phyloP scores from a whole-genome alignment of 2,797 vertebrate species.

The Decapterus maruadsi region DNA sequence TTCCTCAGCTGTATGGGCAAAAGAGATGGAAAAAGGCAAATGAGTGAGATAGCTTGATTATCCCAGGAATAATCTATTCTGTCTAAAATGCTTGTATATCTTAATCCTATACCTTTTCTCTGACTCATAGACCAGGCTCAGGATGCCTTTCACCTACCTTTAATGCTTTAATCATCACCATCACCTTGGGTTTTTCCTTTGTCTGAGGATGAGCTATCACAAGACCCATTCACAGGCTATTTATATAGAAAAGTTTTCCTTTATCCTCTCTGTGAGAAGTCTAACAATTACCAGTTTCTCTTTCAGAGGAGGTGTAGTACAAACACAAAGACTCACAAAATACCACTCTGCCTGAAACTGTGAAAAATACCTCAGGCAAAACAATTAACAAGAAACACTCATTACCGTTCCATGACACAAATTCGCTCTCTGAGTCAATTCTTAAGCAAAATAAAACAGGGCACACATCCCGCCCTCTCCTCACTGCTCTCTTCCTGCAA shows the following conservation, averaged over 20 bases:
- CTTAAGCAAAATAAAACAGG: constrained; percentile 47
- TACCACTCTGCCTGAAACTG: constrained; percentile 16
- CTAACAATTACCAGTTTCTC: constrained; percentile 14
- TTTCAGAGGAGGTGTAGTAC: constrained; percentile 2
- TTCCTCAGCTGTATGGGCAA: not conserved
- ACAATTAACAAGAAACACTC: constrained; percentile 40
- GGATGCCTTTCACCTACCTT: not conserved
- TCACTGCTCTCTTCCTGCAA: constrained; percentile 21
- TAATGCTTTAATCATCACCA: not conserved
- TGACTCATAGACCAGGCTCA: not conserved
- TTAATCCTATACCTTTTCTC: constrained; percentile 2
- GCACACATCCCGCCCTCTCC: constrained; percentile 15
- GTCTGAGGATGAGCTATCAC: constrained; percentile 13
- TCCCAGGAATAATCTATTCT: not conserved
- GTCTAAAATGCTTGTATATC: constrained; percentile 6
- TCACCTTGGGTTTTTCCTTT: constrained; percentile 8
- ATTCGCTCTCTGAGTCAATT: constrained; percentile 47
- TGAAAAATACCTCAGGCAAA: constrained; percentile 49
- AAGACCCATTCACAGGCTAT: constrained; percentile 29
- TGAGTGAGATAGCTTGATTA: not conserved
- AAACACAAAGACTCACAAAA: constrained; percentile 29
- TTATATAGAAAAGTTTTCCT: constrained; percentile 17
- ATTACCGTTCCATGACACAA: constrained; percentile 52
- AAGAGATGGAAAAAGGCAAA: constrained; percentile 28
- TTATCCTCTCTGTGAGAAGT: constrained; percentile 25